phyloP scores from a whole-genome alignment of 1,140 invertebrate species.

The Tetramorium parvispinum region DNA sequence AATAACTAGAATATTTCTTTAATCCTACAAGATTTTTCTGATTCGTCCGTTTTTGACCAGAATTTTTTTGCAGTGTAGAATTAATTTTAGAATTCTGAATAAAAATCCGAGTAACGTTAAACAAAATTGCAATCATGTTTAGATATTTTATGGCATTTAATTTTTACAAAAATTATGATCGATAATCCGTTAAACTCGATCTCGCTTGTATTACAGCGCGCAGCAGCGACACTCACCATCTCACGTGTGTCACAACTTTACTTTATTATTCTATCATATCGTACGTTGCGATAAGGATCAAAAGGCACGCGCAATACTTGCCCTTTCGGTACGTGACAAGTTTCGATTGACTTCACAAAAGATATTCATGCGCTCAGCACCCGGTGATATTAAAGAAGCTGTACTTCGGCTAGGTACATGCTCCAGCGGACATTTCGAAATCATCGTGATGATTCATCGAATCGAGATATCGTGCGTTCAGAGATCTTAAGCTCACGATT shows the following conservation, averaged over 20 bases:
- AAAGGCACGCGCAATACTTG: background rate
- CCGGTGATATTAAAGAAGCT: constrained; percentile 45
- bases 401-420: background rate
- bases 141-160: background rate
- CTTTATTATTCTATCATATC: constrained; percentile 55
- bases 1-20: too few relatives aligned
- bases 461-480: constrained; percentile 60
- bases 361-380: constrained; percentile 41
- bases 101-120: background rate
- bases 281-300: constrained; percentile 23
- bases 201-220: background rate
- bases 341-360: constrained; percentile 51
- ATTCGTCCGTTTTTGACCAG: too few relatives aligned
- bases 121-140: background rate
- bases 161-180: constrained; percentile 11
- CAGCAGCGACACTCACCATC: background rate
- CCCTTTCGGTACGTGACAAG: constrained; percentile 43
- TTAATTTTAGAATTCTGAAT: background rate
- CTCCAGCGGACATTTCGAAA: constrained; percentile 57
- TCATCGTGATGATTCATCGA: constrained; percentile 67
- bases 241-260: constrained; percentile 37
- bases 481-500: constrained; percentile 45
- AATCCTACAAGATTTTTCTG: too few relatives aligned
- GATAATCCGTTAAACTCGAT: constrained; percentile 4
- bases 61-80: too few relatives aligned